Base-by-base conservation (phyloP, 2,888 invertebrate species). In the Eupithecia subumbrata region DNA sequence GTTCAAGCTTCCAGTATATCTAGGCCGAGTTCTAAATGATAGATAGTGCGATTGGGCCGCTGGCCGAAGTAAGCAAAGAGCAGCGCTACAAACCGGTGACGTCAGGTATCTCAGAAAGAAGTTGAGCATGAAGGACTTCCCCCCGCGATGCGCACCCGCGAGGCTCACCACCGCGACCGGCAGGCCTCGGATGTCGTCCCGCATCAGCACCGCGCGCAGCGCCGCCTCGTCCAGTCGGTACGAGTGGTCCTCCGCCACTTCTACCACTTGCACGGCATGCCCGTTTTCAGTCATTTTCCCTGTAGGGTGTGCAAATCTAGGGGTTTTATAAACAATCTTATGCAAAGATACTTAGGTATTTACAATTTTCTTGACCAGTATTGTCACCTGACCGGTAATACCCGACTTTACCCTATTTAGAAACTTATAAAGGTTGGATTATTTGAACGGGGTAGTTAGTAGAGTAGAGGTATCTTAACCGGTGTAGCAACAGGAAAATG, bases 61-160 rank as follows among this genome's bases (percentile, higher is more conserved):
- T 2, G 9, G 52, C 48, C 18, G n/a, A 48, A 45, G 45, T 12
- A 12, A 40, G n/a, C 12, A 22, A 22, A 69, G n/a, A 4, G 18
- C 11, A 30, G 25, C 48, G 16, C 14, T 72, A 79, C 82, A 72
- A 64, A 87, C 89, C 79, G 87, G 72, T 0, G 88, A 84, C 4
- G 75, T 80, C 12, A 88, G 83, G 70, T 88, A 88, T 81, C 89
- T 80, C 48, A 88, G 84, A 72, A 87, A 86, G 82, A 85, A 88
- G 82, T 84, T 86, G 12, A 88, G 87, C 71, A 88, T 83, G 81
- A 88, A 88, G 71, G 89, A 88, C 79, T 88, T 88, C 71, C 88
- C 88, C 66, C 87, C 86, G 71, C 88, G 87, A 78, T 82, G 86
- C 74, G 87, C 86, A 71, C 88, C 88, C 45, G 88, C 89, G 72